These are phyloP conservation scores for Caiman crocodilus DNA, from an alignment of 2,797 vertebrate species.

Conservation along the genomic window DNA sequence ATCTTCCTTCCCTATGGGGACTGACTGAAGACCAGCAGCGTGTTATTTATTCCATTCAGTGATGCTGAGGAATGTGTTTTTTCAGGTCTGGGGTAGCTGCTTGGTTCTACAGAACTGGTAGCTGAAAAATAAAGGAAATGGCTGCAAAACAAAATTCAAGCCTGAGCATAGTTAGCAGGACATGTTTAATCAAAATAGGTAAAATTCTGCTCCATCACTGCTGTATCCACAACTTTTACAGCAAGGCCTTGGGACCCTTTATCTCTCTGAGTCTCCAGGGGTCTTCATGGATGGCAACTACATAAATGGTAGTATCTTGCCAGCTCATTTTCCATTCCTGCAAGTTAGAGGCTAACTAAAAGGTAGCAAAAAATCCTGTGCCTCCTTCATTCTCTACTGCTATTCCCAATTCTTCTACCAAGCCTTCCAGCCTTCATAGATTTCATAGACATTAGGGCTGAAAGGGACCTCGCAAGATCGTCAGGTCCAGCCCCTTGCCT, in stretches of 20 bases:
- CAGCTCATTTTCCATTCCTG: background rate
- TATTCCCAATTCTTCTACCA: background rate
- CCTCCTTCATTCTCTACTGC: background rate
- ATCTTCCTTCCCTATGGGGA: background rate
- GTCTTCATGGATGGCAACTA: background rate
- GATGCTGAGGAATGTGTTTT: background rate
- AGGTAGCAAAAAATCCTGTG: background rate
- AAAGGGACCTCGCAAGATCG: too few relatives aligned
- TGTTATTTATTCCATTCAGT: background rate
- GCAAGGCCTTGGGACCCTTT: background rate
- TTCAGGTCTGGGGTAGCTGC: background rate
- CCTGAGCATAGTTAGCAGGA: background rate
- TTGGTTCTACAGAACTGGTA: background rate
- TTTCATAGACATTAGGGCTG: too few relatives aligned
- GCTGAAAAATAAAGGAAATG: background rate
- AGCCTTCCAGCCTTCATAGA: background rate
- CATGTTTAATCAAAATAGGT: background rate
- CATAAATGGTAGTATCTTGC: background rate
- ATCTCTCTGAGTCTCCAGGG: background rate
- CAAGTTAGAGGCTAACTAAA: background rate
- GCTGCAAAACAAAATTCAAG: background rate
- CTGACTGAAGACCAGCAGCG: background rate
- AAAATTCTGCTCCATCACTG: background rate
- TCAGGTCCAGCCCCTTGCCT: too few relatives aligned
- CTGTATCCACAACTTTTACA: background rate